A percentile compares a stretch with the other conserved stretches of the same genome.
phyloP scores from a whole-genome alignment of 2,113 vertebrate species.

The Pipa parva region DNA sequence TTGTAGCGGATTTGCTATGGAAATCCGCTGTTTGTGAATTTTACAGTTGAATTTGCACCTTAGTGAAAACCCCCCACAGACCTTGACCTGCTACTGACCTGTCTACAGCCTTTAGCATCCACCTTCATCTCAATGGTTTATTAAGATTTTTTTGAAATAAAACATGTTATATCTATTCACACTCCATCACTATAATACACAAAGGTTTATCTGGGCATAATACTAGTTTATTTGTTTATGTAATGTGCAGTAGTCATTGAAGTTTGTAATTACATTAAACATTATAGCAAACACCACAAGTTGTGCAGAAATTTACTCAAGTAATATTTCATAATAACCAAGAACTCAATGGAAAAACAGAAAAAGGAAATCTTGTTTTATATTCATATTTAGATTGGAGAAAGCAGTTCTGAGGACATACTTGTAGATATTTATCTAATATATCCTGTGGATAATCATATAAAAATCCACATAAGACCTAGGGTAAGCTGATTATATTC shows the following conservation, averaged over 20 bases:
- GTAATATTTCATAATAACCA: conserved; percentile 24
- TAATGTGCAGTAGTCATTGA: conserved; percentile 34
- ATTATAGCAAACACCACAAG: conserved; percentile 6
- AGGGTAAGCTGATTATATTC: conserved; percentile 48
- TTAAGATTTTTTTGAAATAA: too few species aligned
- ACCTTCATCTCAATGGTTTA: too few species aligned
- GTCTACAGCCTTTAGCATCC: too few species aligned
- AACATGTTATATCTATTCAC: too few species aligned
- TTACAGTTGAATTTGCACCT: too few species aligned
- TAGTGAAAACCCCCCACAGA: too few species aligned
- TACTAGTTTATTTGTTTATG: conserved; percentile 3
- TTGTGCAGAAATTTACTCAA: conserved; percentile 24
- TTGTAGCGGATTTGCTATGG: too few species aligned
- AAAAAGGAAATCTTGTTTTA: conserved; percentile 49
- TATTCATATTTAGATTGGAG: conserved; percentile 51
- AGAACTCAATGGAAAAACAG: conserved; percentile 29
- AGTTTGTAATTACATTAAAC: conserved; percentile 37
- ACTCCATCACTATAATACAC: too few species aligned
- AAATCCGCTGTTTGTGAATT: too few species aligned
- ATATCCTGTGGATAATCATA: conserved; percentile 52
- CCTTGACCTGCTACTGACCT: too few species aligned
- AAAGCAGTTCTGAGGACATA: conserved; percentile 50
- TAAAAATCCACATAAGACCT: conserved; percentile 48
- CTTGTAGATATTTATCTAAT: conserved; percentile 54
- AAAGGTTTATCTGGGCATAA: background rate